Percentiles rank a stretch among this genome's conserved stretches.
phyloP scores from a whole-genome alignment of 2,888 invertebrate species.

The Tiphia femorata region DNA sequence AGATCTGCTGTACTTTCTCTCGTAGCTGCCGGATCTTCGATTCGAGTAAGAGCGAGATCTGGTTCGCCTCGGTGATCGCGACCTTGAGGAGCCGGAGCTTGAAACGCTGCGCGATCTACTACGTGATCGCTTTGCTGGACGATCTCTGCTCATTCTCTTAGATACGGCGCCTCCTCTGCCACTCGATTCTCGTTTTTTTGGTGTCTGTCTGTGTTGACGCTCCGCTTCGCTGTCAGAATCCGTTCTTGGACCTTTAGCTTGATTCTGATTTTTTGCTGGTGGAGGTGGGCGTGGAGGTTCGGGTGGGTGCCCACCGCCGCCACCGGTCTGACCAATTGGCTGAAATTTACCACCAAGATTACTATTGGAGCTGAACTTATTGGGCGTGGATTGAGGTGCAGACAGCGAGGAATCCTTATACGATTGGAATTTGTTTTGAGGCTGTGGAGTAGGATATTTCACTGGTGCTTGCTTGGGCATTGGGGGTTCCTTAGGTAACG shows the following conservation, averaged over 20 bases:
- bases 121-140: constrained; percentile 56
- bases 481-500: constrained; percentile 69
- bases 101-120: constrained; percentile 72
- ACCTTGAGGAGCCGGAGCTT: constrained; percentile 77
- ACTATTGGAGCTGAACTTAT: constrained; percentile 54
- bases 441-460: constrained; percentile 63
- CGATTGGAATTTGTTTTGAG: constrained; percentile 59
- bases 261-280: constrained; percentile 64
- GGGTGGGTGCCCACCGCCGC: constrained; percentile 50
- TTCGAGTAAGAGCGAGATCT: constrained; percentile 69
- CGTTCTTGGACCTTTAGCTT: constrained; percentile 74
- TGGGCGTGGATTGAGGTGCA: constrained; percentile 39
- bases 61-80: constrained; percentile 74
- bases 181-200: constrained; percentile 70
- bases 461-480: constrained; percentile 57
- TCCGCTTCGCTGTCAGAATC: constrained; percentile 68
- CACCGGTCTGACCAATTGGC: constrained; percentile 59
- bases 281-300: constrained; percentile 59
- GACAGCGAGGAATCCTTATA: constrained; percentile 57
- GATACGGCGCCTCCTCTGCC: constrained; percentile 36
- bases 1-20: constrained; percentile 65
- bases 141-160: constrained; percentile 57
- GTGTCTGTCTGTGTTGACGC: constrained; percentile 57
- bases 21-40: constrained; percentile 64
- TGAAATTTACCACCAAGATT: constrained; percentile 63